Base-by-base conservation (phyloP, 2,888 invertebrate species). In the Phrixothrix hirtus region DNA sequence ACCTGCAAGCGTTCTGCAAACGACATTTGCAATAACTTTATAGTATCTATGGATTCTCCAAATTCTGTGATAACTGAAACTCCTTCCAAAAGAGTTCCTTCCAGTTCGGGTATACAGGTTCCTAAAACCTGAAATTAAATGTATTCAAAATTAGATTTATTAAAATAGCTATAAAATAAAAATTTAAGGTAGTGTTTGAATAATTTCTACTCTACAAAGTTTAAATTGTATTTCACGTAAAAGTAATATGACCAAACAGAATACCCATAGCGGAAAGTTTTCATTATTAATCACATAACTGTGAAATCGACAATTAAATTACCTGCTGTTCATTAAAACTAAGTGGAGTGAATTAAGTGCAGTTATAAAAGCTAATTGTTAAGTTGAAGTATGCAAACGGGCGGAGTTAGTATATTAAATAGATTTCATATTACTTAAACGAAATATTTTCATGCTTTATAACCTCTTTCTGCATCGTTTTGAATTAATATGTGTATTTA, bases 331-430 rank as follows among this genome's bases (percentile, higher is more conserved):
- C 48, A 48, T 11, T 14, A 35, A 48, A 48, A 48, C 48, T 48
- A 48, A 48, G 41, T 36, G 27, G 41, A 48, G 48, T 48, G 32
- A 48, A 48, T 48, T 48, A 48, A 48, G 41, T 48, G 48, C 48
- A 48, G 34, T 48, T 48, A 41, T 41, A 41, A 34, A 15, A 48
- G 48, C 34, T 48, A 48, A 48, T 34, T 35, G 41, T 41, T 35
- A 48, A 48, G 48, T 48, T 48, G 41, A 48, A 41, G 48, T 48
- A 48, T 48, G 48, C 48, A 41, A 48, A 48, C 41, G 39, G 48
- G 48, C 35, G 41, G 41, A 48, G 41, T 48, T 48, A 30, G 48
- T 48, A 41, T 34, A 48, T 48, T 48, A 48, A 48, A 41, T 48
- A 32, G 48, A 48, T 48, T 48, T 48, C 14, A 48, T 48, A 48